These are phyloP conservation scores for Ammodramus savannarum DNA, from an alignment of 2,113 vertebrate genomes.

Conservation along the genomic window DNA sequence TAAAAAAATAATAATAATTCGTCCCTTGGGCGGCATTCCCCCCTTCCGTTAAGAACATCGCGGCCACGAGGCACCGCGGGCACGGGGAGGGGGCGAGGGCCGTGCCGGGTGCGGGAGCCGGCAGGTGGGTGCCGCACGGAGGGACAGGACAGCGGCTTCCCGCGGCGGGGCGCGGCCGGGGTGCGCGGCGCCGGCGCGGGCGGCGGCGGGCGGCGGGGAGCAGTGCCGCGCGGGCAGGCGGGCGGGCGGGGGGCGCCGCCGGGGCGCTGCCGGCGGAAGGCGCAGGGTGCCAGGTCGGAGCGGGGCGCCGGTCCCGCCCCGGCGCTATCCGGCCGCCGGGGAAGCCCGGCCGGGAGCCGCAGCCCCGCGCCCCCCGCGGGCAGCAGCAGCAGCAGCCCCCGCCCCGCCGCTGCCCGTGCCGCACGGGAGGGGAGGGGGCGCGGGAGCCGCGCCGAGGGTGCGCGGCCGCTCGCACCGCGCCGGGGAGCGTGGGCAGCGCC, in stretches of 20 bases:
- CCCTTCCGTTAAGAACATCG: not conserved
- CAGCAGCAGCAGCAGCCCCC: not conserved
- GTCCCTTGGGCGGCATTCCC: not conserved
- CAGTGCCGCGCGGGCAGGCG: no score
- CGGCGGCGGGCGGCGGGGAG: constrained; percentile 2
- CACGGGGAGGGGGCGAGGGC: not conserved
- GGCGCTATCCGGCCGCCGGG: not conserved
- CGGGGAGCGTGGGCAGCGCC: not conserved
- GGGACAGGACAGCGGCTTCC: not conserved
- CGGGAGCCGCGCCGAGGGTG: not conserved
- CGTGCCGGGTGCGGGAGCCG: not conserved
- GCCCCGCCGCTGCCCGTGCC: not conserved
- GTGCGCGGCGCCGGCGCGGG: not conserved
- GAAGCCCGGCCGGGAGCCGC: not conserved
- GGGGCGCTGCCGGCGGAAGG: no score
- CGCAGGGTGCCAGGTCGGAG: no score
- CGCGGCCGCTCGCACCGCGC: not conserved
- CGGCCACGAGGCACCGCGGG: not conserved
- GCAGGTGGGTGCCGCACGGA: not conserved
- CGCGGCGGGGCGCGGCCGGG: not conserved
- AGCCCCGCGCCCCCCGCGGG: not conserved
- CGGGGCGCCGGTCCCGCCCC: not conserved
- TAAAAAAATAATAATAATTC: not conserved
- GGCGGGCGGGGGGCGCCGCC: no score
- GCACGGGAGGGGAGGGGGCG: not conserved